Percentiles rank a stretch among this genome's conserved stretches.
Evolutionary conservation across 1,140 invertebrate species (phyloP).

Genomic region (Drosophila mayri): DNA sequence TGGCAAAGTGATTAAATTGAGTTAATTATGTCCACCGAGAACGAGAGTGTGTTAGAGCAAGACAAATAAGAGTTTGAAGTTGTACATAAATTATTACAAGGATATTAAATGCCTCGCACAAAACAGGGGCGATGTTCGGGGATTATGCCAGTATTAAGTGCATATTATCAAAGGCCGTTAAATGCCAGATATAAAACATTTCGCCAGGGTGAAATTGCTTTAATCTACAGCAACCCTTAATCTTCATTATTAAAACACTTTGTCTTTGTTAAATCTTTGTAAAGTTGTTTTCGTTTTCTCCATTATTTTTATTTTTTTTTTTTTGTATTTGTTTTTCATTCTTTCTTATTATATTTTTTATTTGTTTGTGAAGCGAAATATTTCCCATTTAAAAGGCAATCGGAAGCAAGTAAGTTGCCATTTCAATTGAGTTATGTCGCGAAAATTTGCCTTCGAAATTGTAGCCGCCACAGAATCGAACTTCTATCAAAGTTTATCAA

Average conservation of each 20-base stretch:
- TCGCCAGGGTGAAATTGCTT: constrained; percentile 39
- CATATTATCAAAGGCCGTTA: constrained; percentile 50
- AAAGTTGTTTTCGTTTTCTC: constrained; percentile 4
- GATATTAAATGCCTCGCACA: constrained; percentile 51
- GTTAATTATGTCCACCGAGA: constrained; percentile 70
- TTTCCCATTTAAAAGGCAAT: constrained; percentile 49
- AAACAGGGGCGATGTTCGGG: constrained; percentile 25
- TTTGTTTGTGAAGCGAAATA: constrained; percentile 22
- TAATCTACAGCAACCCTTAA: constrained; percentile 39
- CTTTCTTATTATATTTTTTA: constrained; percentile 11
- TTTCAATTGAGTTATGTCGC: constrained; percentile 37
- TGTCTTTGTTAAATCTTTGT: constrained; percentile 46
- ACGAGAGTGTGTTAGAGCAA: constrained; percentile 15
- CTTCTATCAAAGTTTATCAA: constrained; percentile 53
- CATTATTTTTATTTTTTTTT: no score
- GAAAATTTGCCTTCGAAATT: constrained; percentile 33
- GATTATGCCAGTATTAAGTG: constrained; percentile 44
- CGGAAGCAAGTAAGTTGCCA: constrained; percentile 36
- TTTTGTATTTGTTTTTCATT: neutral
- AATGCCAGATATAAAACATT: constrained; percentile 36
- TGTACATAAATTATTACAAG: constrained; percentile 65
- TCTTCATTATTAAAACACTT: constrained; percentile 51
- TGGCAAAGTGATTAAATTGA: constrained; percentile 74
- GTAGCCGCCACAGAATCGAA: constrained; percentile 21
- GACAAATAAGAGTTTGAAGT: constrained; percentile 49